Conservation (phyloP, 2,888 invertebrate species). For the Sarcophaga subvicina region DNA sequence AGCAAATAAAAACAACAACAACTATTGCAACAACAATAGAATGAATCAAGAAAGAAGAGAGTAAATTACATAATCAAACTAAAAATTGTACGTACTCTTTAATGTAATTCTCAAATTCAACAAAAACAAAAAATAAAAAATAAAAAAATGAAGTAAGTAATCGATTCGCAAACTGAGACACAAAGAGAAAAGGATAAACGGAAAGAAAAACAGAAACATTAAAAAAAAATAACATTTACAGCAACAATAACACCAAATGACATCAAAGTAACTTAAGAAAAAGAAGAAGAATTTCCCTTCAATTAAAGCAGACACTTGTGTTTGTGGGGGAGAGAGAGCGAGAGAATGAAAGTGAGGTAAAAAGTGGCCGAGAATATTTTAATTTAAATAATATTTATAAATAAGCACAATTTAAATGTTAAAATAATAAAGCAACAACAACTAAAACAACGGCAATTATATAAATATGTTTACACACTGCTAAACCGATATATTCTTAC, state of each 20-base stretch:
- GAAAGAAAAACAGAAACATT: neutral
- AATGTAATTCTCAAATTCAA: conserved; percentile 41
- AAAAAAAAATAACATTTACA: conserved; percentile 12
- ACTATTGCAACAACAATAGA: conserved; percentile 14
- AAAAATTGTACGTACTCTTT: conserved; percentile 48
- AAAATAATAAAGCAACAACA: neutral
- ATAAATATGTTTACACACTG: neutral
- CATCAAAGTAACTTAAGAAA: conserved; percentile 48
- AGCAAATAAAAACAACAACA: conserved; percentile 68
- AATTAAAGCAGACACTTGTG: too few species aligned
- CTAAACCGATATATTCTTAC: too few species aligned
- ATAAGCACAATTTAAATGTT: neutral
- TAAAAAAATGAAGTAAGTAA: conserved; percentile 53
- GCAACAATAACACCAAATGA: conserved; percentile 42
- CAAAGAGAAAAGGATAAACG: neutral
- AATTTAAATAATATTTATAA: too few species aligned
- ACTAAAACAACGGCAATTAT: neutral
- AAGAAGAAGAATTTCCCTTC: conserved; percentile 18
- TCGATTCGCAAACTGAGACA: conserved; percentile 53
- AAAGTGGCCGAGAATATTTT: too few species aligned
- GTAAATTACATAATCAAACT: conserved; percentile 63
- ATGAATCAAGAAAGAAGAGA: conserved; percentile 34
- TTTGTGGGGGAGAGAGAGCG: neutral
- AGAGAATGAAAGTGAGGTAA: neutral
- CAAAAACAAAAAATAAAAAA: conserved; percentile 17